These are phyloP conservation scores for Agrotis clavis DNA, from an alignment of 2,888 invertebrate species.

Conservation along the genomic window DNA sequence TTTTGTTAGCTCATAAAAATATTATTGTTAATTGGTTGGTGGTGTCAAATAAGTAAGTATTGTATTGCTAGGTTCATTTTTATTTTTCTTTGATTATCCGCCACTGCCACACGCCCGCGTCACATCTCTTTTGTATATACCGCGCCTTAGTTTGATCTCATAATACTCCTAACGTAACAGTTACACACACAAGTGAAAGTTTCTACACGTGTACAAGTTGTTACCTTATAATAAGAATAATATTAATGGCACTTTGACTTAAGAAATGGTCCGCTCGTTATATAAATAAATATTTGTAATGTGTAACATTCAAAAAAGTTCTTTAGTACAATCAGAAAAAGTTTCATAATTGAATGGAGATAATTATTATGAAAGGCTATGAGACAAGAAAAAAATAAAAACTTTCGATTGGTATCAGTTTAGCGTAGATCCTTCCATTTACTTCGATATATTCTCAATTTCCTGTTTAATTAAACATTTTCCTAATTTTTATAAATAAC, in stretches of 20 bases:
- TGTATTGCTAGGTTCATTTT: too few species aligned
- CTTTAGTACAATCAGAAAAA: not conserved
- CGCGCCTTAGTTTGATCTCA: conserved; percentile 9
- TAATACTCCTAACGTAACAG: conserved; percentile 27
- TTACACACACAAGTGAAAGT: conserved; percentile 50
- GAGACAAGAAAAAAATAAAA: not conserved
- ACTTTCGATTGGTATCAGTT: conserved; percentile 1
- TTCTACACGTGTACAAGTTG: conserved; percentile 2
- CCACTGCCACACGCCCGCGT: too few species aligned
- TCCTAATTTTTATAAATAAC: too few species aligned
- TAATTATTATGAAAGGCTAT: conserved; percentile 1
- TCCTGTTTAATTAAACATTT: not conserved
- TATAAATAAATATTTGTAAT: conserved; percentile 26
- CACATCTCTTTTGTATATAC: too few species aligned
- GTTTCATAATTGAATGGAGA: not conserved
- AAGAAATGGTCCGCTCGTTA: conserved; percentile 31
- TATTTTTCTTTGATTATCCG: too few species aligned
- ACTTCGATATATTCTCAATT: not conserved
- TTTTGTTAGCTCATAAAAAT: too few species aligned
- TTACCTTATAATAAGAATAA: conserved; percentile 18
- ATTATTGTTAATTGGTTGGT: too few species aligned
- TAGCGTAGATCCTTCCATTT: not conserved
- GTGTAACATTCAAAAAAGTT: conserved; percentile 45
- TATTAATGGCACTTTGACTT: conserved; percentile 36
- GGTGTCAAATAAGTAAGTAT: too few species aligned